Conservation (phyloP, 2,888 invertebrate species). For the Phlogophora meticulosa region DNA sequence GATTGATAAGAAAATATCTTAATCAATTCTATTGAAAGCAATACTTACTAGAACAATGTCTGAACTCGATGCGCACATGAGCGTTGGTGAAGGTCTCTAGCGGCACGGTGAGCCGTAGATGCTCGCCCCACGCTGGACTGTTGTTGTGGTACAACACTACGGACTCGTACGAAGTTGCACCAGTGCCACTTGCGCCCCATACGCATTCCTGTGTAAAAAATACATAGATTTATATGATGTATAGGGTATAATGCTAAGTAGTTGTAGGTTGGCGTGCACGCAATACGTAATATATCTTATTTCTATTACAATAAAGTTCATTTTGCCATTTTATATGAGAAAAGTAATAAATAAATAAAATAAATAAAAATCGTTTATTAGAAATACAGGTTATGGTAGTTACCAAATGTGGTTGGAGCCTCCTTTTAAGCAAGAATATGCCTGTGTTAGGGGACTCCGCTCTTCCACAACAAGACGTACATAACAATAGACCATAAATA, state of each 20-base stretch:
- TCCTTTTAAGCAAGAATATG: no score
- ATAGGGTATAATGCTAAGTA: not conserved
- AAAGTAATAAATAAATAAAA: no score
- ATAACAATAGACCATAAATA: no score
- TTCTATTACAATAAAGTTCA: not conserved
- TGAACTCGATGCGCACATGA: slow-evolving; percentile 97
- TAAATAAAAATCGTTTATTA: no score
- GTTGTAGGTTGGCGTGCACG: no score
- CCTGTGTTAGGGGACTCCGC: no score
- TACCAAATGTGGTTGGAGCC: no score
- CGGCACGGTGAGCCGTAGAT: slow-evolving; percentile 96
- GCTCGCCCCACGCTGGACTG: slow-evolving; percentile 98
- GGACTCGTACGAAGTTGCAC: slow-evolving; percentile 94
- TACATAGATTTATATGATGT: not conserved
- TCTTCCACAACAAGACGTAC: no score
- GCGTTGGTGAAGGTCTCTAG: slow-evolving; percentile 98
- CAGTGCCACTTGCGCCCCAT: slow-evolving; percentile 96
- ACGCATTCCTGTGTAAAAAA: slow-evolving; percentile 92
- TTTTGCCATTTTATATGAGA: not conserved
- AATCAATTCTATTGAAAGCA: not conserved
- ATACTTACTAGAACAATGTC: slow-evolving; percentile 97
- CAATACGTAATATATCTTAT: not conserved
- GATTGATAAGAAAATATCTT: no score
- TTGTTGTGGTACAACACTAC: slow-evolving; percentile 98
- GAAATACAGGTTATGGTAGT: no score